phyloP scores from a whole-genome alignment of 2,888 invertebrate genomes.

The Dynastes grantii region DNA sequence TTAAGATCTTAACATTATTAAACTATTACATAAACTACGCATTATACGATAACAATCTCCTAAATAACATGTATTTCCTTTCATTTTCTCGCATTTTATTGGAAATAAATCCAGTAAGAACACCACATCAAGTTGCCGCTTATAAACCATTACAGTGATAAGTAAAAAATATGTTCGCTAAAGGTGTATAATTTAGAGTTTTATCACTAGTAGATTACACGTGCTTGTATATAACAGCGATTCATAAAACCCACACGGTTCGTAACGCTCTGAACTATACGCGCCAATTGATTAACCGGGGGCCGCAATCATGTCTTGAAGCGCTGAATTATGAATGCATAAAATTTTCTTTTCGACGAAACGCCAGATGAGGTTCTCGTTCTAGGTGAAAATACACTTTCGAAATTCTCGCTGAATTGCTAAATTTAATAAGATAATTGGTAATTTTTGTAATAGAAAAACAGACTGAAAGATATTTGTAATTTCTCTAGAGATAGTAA shows the following conservation, averaged over 20 bases:
- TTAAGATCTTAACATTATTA: conserved; percentile 3
- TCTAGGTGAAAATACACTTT: not conserved
- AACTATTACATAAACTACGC: conserved; percentile 13
- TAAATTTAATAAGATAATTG: no score
- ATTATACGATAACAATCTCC: conserved; percentile 12
- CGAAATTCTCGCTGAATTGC: not conserved
- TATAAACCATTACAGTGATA: not conserved
- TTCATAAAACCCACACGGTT: conserved; percentile 40
- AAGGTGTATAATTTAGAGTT: conserved; percentile 20
- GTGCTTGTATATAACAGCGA: conserved; percentile 5
- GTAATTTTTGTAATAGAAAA: no score
- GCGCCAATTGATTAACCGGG: conserved; percentile 32
- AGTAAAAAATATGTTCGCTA: not conserved
- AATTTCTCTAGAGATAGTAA: no score
- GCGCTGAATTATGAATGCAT: conserved; percentile 12
- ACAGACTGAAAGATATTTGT: no score
- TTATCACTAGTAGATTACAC: conserved; percentile 20
- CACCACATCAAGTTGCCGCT: conserved; percentile 17
- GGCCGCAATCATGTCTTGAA: conserved; percentile 10
- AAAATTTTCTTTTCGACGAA: not conserved
- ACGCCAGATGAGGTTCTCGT: not conserved
- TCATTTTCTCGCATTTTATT: conserved; percentile 28
- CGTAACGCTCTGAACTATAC: conserved; percentile 6
- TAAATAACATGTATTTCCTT: conserved; percentile 17
- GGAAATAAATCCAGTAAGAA: conserved; percentile 18